Percentiles rank a stretch among this genome's conserved stretches.
These are phyloP conservation scores for Perca fluviatilis DNA, from an alignment of 2,113 vertebrate genomes.

Conservation along the genomic window DNA sequence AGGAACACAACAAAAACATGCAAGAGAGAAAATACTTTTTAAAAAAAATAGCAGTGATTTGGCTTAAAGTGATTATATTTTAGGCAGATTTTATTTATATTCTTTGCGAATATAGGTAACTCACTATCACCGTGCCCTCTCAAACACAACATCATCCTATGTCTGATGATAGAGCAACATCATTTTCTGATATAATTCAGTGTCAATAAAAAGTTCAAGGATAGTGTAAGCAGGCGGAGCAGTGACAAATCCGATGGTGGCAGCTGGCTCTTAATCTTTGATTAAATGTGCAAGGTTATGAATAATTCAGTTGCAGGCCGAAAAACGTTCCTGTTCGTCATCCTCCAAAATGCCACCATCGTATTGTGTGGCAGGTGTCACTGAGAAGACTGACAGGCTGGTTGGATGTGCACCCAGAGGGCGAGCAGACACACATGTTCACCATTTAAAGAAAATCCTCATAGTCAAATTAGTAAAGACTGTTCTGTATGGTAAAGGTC, in stretches of 20 bases:
- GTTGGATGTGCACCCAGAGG: constrained; percentile 41
- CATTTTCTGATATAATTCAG: constrained; percentile 41
- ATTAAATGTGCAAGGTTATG: constrained; percentile 70
- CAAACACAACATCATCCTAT: background rate
- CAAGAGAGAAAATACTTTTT: background rate
- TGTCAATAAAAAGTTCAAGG: constrained; percentile 49
- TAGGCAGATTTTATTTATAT: background rate
- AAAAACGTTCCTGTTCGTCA: constrained; percentile 51
- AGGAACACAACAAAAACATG: constrained; percentile 8
- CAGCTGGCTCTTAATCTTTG: constrained; percentile 65
- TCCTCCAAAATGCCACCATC: constrained; percentile 66
- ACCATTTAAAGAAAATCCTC: constrained; percentile 49
- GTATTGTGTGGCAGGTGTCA: constrained; percentile 53
- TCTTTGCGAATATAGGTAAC: background rate
- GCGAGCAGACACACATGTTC: constrained; percentile 29
- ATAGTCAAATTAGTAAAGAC: constrained; percentile 74
- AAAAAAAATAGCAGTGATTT: background rate
- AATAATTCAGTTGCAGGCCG: constrained; percentile 68
- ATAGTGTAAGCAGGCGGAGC: constrained; percentile 43
- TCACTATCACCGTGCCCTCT: background rate
- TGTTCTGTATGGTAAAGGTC: constrained; percentile 64
- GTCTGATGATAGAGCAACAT: constrained; percentile 14
- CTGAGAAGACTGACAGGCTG: constrained; percentile 50
- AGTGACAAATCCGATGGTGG: constrained; percentile 42
- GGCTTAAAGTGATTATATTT: background rate